Evolutionary conservation across 2,113 vertebrate species (phyloP).

Genomic region (Aldabrachelys gigantea): DNA sequence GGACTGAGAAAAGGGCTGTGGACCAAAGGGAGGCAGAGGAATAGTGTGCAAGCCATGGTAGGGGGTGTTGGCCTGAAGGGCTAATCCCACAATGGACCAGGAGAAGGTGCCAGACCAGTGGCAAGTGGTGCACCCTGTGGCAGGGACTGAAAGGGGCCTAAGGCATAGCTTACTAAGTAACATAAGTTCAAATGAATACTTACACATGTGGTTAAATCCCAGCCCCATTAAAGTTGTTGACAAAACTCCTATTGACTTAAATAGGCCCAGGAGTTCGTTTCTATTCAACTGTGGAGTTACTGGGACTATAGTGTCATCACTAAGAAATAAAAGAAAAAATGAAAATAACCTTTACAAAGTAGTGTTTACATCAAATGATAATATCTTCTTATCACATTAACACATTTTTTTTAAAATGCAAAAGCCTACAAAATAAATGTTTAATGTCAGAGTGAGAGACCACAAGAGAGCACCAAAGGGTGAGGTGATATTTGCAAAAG

Average conservation of each 20-base stretch:
- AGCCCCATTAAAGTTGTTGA: not conserved
- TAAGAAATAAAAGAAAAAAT: slow-evolving; percentile 11
- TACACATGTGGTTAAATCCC: not conserved
- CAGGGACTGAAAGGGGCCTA: not conserved
- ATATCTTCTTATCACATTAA: not conserved
- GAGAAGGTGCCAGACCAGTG: not conserved
- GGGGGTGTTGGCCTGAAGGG: not conserved
- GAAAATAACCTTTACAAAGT: slow-evolving; percentile 22
- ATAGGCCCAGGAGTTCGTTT: slow-evolving; percentile 1
- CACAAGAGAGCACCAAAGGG: not conserved
- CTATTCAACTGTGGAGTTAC: not conserved
- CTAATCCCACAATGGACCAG: not conserved
- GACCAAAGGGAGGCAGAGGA: not conserved
- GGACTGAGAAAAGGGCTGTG: not conserved
- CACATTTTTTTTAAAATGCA: not conserved
- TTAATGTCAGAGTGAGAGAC: slow-evolving; percentile 41
- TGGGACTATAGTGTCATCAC: not conserved
- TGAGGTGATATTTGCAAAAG: slow-evolving; percentile 7
- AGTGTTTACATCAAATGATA: not conserved
- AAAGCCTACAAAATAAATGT: not conserved
- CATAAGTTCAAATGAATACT: too few relatives aligned
- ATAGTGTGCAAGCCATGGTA: not conserved
- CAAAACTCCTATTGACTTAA: not conserved
- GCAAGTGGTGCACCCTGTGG: too few relatives aligned
- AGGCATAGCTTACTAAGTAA: not conserved